A percentile compares a stretch with the other conserved stretches of the same genome.
phyloP scores from a whole-genome alignment of 2,888 invertebrate genomes.

The Nematopogon swammerdamellus region DNA sequence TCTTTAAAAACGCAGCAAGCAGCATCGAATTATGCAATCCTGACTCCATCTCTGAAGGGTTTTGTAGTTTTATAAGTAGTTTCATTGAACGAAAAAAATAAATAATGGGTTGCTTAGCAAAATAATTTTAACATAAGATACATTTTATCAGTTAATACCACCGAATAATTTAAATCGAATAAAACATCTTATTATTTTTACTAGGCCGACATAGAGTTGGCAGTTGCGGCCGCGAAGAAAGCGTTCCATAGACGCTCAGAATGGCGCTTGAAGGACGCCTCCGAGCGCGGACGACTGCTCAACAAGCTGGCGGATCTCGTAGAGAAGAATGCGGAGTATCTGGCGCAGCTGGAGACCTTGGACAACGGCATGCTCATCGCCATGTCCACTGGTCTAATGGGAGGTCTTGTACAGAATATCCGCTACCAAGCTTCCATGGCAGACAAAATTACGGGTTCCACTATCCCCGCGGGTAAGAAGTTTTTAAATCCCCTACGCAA shows the following conservation, averaged over 20 bases:
- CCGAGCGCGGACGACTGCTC: constrained; percentile 69
- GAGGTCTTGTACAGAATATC: constrained; percentile 38
- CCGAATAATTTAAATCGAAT: too few relatives aligned
- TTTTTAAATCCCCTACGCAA: too few relatives aligned
- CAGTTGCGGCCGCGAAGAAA: constrained; percentile 69
- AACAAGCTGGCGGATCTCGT: constrained; percentile 74
- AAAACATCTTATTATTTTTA: too few relatives aligned
- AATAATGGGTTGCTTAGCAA: too few relatives aligned
- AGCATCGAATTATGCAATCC: too few relatives aligned
- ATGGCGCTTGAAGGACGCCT: constrained; percentile 82
- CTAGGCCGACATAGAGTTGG: constrained; percentile 68
- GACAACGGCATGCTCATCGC: constrained; percentile 86
- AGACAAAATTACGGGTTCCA: constrained; percentile 78
- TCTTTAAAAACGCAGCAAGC: too few relatives aligned
- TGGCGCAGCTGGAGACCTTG: constrained; percentile 81
- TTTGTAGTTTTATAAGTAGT: too few relatives aligned
- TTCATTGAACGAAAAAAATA: too few relatives aligned
- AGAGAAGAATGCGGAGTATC: constrained; percentile 67
- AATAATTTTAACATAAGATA: too few relatives aligned
- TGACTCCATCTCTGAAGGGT: too few relatives aligned
- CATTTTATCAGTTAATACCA: too few relatives aligned
- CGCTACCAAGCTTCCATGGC: constrained; percentile 86
- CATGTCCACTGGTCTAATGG: constrained; percentile 47
- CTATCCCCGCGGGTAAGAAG: constrained; percentile 59
- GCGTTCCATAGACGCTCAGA: constrained; percentile 69